Conservation (phyloP, 2,113 vertebrate species). For the Stegostoma tigrinum region DNA sequence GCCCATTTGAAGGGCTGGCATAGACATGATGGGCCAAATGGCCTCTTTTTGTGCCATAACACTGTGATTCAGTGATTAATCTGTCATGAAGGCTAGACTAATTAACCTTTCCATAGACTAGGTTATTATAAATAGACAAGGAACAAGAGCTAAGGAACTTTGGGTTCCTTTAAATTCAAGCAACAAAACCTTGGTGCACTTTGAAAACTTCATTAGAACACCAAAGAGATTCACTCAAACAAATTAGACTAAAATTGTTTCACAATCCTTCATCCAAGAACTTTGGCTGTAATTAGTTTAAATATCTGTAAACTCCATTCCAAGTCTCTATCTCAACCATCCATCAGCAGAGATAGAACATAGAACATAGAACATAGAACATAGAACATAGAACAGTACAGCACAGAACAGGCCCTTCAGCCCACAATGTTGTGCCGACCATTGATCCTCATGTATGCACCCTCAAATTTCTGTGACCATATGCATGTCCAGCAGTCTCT, state of each 20-base stretch:
- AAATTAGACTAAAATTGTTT: background rate
- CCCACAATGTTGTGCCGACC: too few species aligned
- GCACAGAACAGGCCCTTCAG: too few species aligned
- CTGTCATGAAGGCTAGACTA: background rate
- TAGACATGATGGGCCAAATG: too few species aligned
- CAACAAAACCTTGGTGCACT: background rate
- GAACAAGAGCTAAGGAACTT: background rate
- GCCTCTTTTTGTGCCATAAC: too few species aligned
- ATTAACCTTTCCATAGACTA: background rate
- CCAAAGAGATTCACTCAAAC: background rate
- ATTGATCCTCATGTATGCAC: too few species aligned
- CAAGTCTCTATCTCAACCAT: background rate
- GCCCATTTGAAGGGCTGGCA: too few species aligned
- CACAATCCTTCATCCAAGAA: background rate
- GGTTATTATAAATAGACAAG: background rate
- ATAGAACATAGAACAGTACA: too few species aligned
- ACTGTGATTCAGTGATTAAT: too few species aligned
- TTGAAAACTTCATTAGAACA: background rate
- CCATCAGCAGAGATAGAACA: background rate
- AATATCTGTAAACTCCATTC: background rate
- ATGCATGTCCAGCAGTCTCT: too few species aligned
- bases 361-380: too few species aligned
- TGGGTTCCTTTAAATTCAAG: background rate
- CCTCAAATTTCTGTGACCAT: too few species aligned
- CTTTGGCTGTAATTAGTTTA: background rate